Evolutionary conservation across 2,113 vertebrate genomes (phyloP).

Genomic region (Miniopterus natalensis): DNA sequence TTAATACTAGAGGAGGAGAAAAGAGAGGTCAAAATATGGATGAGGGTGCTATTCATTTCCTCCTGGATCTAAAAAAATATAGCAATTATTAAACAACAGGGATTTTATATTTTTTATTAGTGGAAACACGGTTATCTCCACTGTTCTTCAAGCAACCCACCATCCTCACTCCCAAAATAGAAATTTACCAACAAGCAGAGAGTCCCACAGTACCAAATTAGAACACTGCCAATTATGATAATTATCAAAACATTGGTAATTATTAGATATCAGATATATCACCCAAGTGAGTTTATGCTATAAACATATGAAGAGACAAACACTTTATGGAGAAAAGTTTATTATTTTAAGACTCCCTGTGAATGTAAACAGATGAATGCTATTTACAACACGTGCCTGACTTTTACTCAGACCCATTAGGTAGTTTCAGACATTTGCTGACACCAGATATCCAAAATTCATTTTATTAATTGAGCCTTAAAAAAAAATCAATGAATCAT

Average conservation of each 20-base stretch:
- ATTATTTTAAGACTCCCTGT: not conserved
- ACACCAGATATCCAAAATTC: not conserved
- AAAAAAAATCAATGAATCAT: conserved; percentile 13
- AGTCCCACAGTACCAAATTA: not conserved
- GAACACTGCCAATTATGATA: not conserved
- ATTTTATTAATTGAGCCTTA: not conserved
- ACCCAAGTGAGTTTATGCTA: not conserved
- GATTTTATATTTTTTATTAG: conserved; percentile 37
- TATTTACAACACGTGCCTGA: not conserved
- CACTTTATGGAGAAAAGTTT: not conserved
- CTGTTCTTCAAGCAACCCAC: not conserved
- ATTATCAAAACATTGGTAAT: conserved; percentile 39
- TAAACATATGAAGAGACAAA: not conserved
- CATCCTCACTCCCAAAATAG: not conserved
- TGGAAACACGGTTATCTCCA: not conserved
- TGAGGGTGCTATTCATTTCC: conserved; percentile 22
- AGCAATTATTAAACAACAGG: not conserved
- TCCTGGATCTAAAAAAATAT: conserved; percentile 31
- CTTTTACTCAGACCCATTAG: conserved; percentile 15
- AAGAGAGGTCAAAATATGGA: not conserved
- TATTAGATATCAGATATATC: not conserved
- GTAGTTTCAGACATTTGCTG: not conserved
- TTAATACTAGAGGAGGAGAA: conserved; percentile 62
- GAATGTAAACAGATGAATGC: conserved; percentile 2
- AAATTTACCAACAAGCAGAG: not conserved